A percentile compares a stretch with the other conserved stretches of the same genome.
Evolutionary conservation across 2,888 invertebrate species (phyloP).

Genomic region (Nycteola revayana): DNA sequence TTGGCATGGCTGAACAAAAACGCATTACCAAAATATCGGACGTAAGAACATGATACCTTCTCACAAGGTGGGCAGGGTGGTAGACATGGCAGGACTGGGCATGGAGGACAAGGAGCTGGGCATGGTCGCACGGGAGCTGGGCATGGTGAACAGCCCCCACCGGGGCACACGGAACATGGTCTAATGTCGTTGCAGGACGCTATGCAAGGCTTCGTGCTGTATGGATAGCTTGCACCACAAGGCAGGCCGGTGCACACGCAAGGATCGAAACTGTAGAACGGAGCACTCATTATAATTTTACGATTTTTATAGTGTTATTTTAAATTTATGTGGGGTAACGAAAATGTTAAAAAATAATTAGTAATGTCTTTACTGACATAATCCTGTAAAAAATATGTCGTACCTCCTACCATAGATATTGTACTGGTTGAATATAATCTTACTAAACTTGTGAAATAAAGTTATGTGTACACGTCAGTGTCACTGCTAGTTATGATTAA

Average conservation of each 20-base stretch:
- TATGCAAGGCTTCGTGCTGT: conserved; percentile 63
- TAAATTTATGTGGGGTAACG: too few relatives aligned
- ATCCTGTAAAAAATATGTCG: too few relatives aligned
- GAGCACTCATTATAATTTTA: conserved; percentile 66
- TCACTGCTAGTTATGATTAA: too few relatives aligned
- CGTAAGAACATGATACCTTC: conserved; percentile 41
- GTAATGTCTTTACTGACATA: conserved; percentile 2
- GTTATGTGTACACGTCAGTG: too few relatives aligned
- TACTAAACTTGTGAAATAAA: too few relatives aligned
- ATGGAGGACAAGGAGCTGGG: conserved; percentile 54
- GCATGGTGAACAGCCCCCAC: conserved; percentile 71
- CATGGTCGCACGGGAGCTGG: conserved; percentile 72
- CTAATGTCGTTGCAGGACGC: conserved; percentile 58
- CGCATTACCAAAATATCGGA: too few relatives aligned
- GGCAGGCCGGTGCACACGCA: conserved; percentile 64
- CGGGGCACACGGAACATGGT: conserved; percentile 67
- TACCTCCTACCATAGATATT: too few relatives aligned
- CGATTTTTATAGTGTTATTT: conserved; percentile 36
- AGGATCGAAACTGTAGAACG: conserved; percentile 71
- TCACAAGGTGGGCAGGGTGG: conserved; percentile 70
- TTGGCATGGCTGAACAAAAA: too few relatives aligned
- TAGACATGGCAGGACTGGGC: conserved; percentile 58
- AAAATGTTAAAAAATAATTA: too few relatives aligned
- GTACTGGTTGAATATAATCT: background rate
- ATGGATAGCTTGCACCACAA: conserved; percentile 70